Evolutionary conservation across 2,888 invertebrate species (phyloP).

Genomic region (Cantharis nigra): DNA sequence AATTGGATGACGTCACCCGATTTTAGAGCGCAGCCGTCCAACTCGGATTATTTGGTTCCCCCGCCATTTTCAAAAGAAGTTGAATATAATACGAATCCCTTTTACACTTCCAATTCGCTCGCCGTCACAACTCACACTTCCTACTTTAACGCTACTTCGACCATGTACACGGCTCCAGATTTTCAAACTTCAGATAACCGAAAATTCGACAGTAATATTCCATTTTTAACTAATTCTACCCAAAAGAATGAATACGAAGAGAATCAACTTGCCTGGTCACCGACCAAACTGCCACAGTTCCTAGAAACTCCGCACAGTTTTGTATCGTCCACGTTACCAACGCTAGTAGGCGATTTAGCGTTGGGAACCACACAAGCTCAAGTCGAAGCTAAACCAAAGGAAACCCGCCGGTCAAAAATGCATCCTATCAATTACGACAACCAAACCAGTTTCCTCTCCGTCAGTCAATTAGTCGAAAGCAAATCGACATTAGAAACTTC

Average conservation of each 20-base stretch:
- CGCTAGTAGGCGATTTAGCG: conserved; percentile 66
- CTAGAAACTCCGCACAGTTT: conserved; percentile 53
- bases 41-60: conserved; percentile 54
- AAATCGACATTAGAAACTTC: conserved; percentile 47
- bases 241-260: conserved; percentile 50
- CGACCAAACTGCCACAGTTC: conserved; percentile 57
- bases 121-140: conserved; percentile 36
- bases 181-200: conserved; percentile 37
- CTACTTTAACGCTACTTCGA: conserved; percentile 42
- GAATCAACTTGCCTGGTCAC: conserved; percentile 63
- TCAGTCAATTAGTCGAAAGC: conserved; percentile 67
- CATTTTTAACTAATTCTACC: conserved; percentile 38
- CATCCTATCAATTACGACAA: conserved; percentile 41
- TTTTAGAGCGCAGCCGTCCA: conserved; percentile 49
- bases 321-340: conserved; percentile 61
- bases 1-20: conserved; percentile 69
- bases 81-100: conserved; percentile 40
- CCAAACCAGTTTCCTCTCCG: conserved; percentile 62
- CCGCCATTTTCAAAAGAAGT: conserved; percentile 55
- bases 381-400: conserved; percentile 35
- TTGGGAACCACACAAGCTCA: conserved; percentile 50
- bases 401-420: conserved; percentile 26
- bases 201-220: conserved; percentile 39
- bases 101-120: conserved; percentile 43
- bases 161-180: conserved; percentile 38